Evolutionary conservation across 2,113 vertebrate genomes (phyloP).

Genomic region (Thamnophis sirtalis): DNA sequence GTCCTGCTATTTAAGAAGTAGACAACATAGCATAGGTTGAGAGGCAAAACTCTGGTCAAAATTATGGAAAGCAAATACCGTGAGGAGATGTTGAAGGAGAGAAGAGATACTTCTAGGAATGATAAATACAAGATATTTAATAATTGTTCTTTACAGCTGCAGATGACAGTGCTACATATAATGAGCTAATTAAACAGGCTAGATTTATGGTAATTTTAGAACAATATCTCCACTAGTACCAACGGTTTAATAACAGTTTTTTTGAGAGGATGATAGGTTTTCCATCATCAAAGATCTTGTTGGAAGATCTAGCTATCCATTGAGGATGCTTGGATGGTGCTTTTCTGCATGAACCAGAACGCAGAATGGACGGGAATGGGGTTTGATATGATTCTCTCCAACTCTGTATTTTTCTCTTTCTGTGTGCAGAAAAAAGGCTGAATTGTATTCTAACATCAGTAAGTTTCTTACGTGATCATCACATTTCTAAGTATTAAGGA

Average conservation of each 20-base stretch:
- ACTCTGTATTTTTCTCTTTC: not conserved
- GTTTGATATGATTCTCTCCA: not conserved
- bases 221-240: not conserved
- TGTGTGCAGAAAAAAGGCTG: not conserved
- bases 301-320: not conserved
- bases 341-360: not conserved
- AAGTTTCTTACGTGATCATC: not conserved
- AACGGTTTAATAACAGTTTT: not conserved
- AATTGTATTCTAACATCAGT: not conserved
- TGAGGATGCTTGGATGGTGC: not conserved
- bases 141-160: not conserved
- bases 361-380: not conserved
- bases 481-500: not conserved
- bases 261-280: not conserved
- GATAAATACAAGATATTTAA: not conserved
- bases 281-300: not conserved
- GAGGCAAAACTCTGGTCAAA: not conserved
- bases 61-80: not conserved
- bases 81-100: not conserved
- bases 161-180: not conserved
- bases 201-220: not conserved
- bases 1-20: not conserved
- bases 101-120: not conserved
- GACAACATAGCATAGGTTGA: not conserved
- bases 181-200: not conserved